Conservation (phyloP, 2,113 vertebrate species). For the Candoia aspera region DNA sequence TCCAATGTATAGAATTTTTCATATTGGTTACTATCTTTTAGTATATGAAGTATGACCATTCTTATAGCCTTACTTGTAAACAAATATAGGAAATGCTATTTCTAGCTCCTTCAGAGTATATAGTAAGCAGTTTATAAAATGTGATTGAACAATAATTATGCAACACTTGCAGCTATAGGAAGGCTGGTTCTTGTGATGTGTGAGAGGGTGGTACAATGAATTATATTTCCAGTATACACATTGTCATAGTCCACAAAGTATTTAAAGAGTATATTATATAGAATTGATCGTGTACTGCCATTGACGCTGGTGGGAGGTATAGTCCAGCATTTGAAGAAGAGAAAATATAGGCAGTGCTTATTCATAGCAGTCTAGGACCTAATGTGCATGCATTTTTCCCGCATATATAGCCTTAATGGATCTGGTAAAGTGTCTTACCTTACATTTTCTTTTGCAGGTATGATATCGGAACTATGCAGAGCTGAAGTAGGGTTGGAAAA, state of each 20-base stretch:
- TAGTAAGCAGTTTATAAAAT: not conserved
- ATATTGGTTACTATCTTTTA: not conserved
- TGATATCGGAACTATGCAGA: conserved; percentile 57
- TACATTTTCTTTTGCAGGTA: conserved; percentile 65
- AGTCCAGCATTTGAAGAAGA: not conserved
- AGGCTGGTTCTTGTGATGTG: not conserved
- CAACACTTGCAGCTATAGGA: not conserved
- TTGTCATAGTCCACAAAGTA: not conserved
- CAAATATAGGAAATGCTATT: too few species aligned
- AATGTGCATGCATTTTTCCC: not conserved
- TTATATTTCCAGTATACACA: not conserved
- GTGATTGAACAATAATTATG: not conserved
- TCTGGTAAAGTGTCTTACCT: not conserved
- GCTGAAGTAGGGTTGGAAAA: conserved; percentile 30
- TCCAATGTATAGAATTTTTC: not conserved
- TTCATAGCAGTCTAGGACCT: not conserved
- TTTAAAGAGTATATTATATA: not conserved
- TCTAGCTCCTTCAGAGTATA: not conserved
- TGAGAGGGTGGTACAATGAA: not conserved
- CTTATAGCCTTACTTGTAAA: not conserved
- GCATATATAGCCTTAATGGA: not conserved
- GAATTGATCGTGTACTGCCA: not conserved
- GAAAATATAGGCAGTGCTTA: not conserved
- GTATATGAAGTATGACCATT: not conserved
- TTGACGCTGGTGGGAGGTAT: not conserved